Evolutionary conservation across 1,140 invertebrate species (phyloP), one percentile per base, ranked within the genome.

Genomic region (Drosophila nigrodunni): DNA sequence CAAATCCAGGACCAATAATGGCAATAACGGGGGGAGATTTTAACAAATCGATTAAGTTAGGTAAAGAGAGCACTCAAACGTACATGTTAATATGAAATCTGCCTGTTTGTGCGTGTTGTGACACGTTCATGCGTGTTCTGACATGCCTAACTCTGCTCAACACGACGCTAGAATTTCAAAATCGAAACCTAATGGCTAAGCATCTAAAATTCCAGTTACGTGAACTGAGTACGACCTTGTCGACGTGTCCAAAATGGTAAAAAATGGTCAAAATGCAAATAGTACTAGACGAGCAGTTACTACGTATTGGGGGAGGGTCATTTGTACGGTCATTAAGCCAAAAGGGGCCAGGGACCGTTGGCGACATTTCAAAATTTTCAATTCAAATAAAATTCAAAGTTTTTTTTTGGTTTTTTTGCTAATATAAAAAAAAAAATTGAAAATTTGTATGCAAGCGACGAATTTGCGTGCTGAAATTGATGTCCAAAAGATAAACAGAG

Each of bases 231-330:
- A 37, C 59, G 72, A 70, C 66, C 72, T 74, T 74, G 66, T 58
- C 18, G 13, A 62, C 72, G 58, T 70, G 52, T 70, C 10, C 43
- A 41, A 74, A 69, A 68, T 57, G 65, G 57, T 49, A 65, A 70
- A 74, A 74, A 69, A 61, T 57, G 65, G 57, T 49, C 72, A 70
- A 74, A 70, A 69, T 69, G 13, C 66, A 39, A 58, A 58, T 61
- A 59, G 34, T 50, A 64, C 55, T 30, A 62, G 11, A 50, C 7
- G 7, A 18, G 39, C 6, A 11, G n/a, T 64, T 62, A 55, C 50
- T 37, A 64, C 34, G 50, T 21, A 7, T 7, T n/a, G 6, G 34
- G 21, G 39, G 34, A 41, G 46, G 68, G 60, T 35, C 52, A 25
- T 41, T 54, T 57, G 18, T 34, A 25, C 43, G 10, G 59, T 25